Evolutionary conservation across 1,140 invertebrate genomes (phyloP), one percentile per base, ranked within the genome.

Genomic region (Pemphigus obesinymphae): DNA sequence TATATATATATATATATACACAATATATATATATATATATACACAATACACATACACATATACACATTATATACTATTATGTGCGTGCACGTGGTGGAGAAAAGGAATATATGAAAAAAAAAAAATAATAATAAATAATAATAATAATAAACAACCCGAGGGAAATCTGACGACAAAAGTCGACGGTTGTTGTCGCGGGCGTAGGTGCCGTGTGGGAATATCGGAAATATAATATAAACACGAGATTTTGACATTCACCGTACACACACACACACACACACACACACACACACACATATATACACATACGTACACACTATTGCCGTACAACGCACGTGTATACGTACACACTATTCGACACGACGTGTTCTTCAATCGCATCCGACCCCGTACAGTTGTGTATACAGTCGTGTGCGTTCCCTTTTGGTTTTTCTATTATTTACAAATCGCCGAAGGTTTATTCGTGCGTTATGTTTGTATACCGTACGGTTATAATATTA

Each of bases 131-230:
- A 66, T 11, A 68, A 40, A 5, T n/a, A n/a, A 72, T 72, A 72
- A 48, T 72, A 72, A 70, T 45, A 75, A 78, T n/a, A 43, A 43
- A 61, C 37, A 63, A 45, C 76, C 37, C 76, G 10, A 5, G 76
- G 76, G 76, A 80, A 80, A 80, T 80, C 50, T 80, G 76, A 48
- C 76, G 55, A 31, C 37, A 31, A 45, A 45, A 26, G 76, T n/a
- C 40, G 5, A 31, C 50, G 34, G 53, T 29, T 7, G 23, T 43
- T 11, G 34, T 66, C 70, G 6, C 3, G 29, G 43, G 13, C 15
- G 48, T n/a, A n/a, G n/a, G 31, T n/a, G 48, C 72, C 48, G 15
- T 20, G 43, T 45, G 76, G 76, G 76, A 45, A 45, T 45, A 11
- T 45, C 43, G 43, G n/a, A n/a, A n/a, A n/a, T n/a, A n/a, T n/a